Conservation (phyloP, 2,113 vertebrate species). For the Brachyhypopomus gauderio region DNA sequence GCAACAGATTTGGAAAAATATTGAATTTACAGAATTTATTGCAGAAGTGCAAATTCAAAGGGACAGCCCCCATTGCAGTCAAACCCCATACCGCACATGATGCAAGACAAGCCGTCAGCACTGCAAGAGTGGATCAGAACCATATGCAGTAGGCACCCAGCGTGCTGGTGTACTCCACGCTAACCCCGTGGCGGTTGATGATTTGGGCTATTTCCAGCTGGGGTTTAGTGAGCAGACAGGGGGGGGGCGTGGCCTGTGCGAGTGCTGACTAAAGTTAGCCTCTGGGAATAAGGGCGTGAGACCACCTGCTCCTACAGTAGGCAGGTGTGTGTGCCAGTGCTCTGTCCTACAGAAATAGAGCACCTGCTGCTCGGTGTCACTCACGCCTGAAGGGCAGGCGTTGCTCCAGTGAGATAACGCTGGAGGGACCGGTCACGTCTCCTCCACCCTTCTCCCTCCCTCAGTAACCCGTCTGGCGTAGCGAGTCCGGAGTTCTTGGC, state of each 20-base stretch:
- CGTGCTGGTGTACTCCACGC: neutral
- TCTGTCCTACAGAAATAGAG: constrained; percentile 59
- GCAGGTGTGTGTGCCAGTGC: constrained; percentile 48
- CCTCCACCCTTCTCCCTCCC: neutral
- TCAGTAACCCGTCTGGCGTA: neutral
- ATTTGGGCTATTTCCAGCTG: neutral
- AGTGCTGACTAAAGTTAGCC: constrained; percentile 1
- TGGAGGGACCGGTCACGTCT: constrained; percentile 35
- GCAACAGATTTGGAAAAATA: too few relatives aligned
- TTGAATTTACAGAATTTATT: too few relatives aligned
- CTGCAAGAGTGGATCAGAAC: too few relatives aligned
- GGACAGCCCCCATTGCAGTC: too few relatives aligned
- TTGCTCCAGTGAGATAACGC: constrained; percentile 50
- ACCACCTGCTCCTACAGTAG: constrained; percentile 44
- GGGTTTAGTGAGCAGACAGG: neutral
- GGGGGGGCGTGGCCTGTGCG: neutral
- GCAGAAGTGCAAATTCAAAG: too few relatives aligned
- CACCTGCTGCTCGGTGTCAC: constrained; percentile 53
- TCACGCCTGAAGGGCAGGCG: constrained; percentile 32
- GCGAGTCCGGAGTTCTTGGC: neutral
- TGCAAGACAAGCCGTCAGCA: too few relatives aligned
- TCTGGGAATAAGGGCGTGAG: neutral
- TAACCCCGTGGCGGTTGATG: neutral
- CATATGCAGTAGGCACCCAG: too few relatives aligned
- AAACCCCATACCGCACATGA: too few relatives aligned